Percentiles rank a stretch among this genome's conserved stretches.
phyloP scores from a whole-genome alignment of 2,797 vertebrate genomes.

The Loris lydekkerianus region DNA sequence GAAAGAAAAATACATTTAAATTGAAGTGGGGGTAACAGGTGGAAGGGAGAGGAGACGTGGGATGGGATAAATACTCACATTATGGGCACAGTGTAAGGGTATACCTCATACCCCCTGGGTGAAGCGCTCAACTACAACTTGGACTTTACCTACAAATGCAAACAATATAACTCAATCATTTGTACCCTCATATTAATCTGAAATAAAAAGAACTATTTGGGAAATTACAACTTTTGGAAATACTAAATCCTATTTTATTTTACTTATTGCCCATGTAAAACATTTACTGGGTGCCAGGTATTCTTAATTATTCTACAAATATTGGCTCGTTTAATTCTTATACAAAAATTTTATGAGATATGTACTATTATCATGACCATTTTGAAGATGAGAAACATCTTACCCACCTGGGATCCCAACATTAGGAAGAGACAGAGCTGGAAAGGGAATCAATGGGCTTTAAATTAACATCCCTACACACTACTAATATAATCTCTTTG shows the following conservation, averaged over 20 bases:
- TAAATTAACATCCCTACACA: not conserved
- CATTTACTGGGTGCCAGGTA: not conserved
- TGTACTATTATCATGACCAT: not conserved
- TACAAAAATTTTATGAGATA: not conserved
- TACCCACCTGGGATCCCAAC: not conserved
- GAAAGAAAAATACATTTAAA: too few species aligned
- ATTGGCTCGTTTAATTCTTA: conserved; percentile 15
- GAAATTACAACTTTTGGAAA: not conserved
- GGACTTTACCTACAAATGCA: too few species aligned
- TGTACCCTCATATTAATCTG: too few species aligned
- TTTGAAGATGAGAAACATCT: not conserved
- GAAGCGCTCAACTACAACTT: too few species aligned
- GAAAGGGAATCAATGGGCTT: not conserved
- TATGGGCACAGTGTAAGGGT: too few species aligned
- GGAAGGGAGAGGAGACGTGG: too few species aligned
- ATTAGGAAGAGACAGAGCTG: not conserved
- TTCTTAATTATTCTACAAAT: not conserved
- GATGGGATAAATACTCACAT: too few species aligned
- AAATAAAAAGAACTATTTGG: not conserved
- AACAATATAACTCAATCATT: too few species aligned
- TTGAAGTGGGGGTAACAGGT: too few species aligned
- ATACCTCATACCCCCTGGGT: too few species aligned
- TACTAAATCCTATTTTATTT: not conserved
- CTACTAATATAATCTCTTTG: not conserved
- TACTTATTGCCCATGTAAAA: not conserved